Evolutionary conservation across 2,888 invertebrate species (phyloP), one percentile per base, ranked within the genome.

Genomic region (Drosophila helvetica): DNA sequence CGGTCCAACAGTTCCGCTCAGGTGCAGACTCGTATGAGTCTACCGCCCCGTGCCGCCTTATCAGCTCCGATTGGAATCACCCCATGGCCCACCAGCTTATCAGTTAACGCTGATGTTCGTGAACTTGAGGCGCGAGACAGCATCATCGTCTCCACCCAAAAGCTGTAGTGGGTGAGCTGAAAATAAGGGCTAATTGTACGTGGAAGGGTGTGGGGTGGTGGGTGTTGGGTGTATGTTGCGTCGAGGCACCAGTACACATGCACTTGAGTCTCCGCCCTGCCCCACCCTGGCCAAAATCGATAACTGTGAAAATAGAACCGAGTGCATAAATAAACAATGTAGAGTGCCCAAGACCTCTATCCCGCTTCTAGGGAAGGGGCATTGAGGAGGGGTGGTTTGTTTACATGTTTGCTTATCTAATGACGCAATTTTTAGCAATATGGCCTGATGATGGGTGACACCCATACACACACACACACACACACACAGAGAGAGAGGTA

Each of bases 391-490:
- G 50, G 47, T 43, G 53, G 43, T 74, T 74, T 70, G 73, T 76
- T 77, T 80, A 78, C 63, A 58, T 62, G 50, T 73, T 77, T 80
- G 75, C 77, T 78, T 82, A 77, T 71, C 57, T 52, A 83, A 74
- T 86, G 85, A 86, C 88, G 85, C 85, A 80, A 83, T 78, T 79
- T 74, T 61, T 48, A 55, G 60, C 61, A 66, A 65, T 57, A 64
- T 79, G 79, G 75, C 67, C 73, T 74, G 75, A 85, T 79, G 63
- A 46, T 50, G 43, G 51, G 25, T 51, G 54, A 55, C 45, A 43
- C n/a, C 15, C 38, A 7, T 6, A 33, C 33, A 15, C 33, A 15
- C 15, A 43, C 22, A 2, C 6, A 2, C 1, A 22, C 15, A 5
- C 22, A 47, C 4, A 19, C 43, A 27, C 48, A 30, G 19, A 33